Percentiles rank a stretch among this genome's conserved stretches.
phyloP scores from a whole-genome alignment of 2,888 invertebrate genomes.

The Doris montereyensis region DNA sequence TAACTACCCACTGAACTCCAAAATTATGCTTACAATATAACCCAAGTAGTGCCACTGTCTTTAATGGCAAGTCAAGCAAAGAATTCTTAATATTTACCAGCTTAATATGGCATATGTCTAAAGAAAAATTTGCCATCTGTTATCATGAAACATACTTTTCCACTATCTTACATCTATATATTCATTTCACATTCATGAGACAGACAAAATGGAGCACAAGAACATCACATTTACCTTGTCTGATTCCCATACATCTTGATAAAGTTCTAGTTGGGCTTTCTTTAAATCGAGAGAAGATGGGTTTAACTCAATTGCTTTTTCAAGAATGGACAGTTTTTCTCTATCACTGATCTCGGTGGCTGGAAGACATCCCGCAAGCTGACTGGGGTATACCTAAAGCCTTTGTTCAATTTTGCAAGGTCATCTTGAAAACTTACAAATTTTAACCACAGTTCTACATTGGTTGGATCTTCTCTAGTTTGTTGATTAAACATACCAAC shows the following conservation, averaged over 20 bases:
- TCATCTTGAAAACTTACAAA: conserved; percentile 74
- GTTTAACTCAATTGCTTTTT: conserved; percentile 72
- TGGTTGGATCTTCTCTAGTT: conserved; percentile 66
- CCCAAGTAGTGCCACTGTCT: too few relatives aligned
- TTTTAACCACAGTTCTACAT: conserved; percentile 72
- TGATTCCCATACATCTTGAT: conserved; percentile 66
- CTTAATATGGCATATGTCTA: too few relatives aligned
- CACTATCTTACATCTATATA: too few relatives aligned
- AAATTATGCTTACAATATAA: too few relatives aligned
- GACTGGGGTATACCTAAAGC: conserved; percentile 15
- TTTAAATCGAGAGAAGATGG: conserved; percentile 70
- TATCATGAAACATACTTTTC: too few relatives aligned
- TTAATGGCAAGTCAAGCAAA: too few relatives aligned
- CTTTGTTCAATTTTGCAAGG: conserved; percentile 45
- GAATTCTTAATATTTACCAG: too few relatives aligned
- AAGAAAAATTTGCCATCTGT: too few relatives aligned
- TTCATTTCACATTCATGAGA: too few relatives aligned
- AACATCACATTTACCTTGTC: too few relatives aligned
- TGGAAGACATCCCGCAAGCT: conserved; percentile 36
- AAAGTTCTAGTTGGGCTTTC: conserved; percentile 67
- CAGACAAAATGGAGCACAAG: too few relatives aligned
- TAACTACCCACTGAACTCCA: too few relatives aligned
- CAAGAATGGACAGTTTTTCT: conserved; percentile 73
- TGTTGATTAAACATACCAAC: conserved; percentile 65
- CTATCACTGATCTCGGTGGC: conserved; percentile 56